A percentile compares a stretch with the other conserved stretches of the same genome.
phyloP scores from a whole-genome alignment of 2,797 vertebrate species.

The Carcharodon carcharias region DNA sequence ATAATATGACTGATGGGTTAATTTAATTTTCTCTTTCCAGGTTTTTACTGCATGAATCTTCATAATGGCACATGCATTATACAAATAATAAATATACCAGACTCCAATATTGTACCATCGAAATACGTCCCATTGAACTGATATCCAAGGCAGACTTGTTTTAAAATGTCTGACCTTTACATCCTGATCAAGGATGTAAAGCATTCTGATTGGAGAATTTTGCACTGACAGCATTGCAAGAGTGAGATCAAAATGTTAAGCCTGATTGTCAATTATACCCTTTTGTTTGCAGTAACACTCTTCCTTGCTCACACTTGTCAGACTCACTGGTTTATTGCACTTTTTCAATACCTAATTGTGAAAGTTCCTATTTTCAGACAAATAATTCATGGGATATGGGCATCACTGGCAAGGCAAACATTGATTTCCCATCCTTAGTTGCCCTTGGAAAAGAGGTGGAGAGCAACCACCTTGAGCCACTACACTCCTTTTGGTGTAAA shows the following conservation, averaged over 20 bases:
- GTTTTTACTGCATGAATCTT: neutral
- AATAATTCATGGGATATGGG: neutral
- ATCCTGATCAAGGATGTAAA: neutral
- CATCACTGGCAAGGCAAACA: no score
- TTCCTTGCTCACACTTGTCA: neutral
- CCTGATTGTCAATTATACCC: neutral
- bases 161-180: neutral
- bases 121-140: neutral
- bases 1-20: no score
- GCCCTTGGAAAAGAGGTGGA: no score
- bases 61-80: neutral
- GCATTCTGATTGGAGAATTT: neutral
- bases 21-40: neutral
- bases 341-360: neutral
- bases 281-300: neutral
- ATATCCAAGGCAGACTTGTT: neutral
- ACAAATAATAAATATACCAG: neutral
- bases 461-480: no score
- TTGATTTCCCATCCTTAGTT: no score
- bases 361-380: neutral
- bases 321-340: neutral
- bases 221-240: neutral
- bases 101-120: neutral
- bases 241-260: neutral
- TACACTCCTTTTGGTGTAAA: no score